Conservation (phyloP, 2,888 invertebrate genomes). For the Stenotaenia linearis region DNA sequence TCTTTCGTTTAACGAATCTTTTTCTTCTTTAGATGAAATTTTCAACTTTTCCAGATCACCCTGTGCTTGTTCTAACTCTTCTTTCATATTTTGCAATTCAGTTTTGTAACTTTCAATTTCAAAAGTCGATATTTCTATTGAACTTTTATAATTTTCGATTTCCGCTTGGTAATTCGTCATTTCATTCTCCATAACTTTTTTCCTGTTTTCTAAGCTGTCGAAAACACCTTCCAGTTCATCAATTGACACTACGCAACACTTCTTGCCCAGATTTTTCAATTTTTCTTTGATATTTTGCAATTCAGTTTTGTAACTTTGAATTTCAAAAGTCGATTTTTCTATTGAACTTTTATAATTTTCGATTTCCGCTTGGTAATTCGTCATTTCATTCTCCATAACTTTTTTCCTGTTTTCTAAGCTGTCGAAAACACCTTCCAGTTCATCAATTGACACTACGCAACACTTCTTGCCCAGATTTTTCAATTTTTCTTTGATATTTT, state of each 20-base stretch:
- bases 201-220: not conserved
- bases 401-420: not conserved
- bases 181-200: not conserved
- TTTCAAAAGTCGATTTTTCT: not conserved
- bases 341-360: not conserved
- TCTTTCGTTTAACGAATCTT: not conserved
- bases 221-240: not conserved
- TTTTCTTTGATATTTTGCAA: not conserved
- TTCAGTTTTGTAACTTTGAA: not conserved
- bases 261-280: too few species aligned
- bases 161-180: not conserved
- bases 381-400: not conserved
- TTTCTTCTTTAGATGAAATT: not conserved
- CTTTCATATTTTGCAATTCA: not conserved
- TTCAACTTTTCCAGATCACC: not conserved
- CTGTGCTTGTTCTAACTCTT: not conserved
- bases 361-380: not conserved
- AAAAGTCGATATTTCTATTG: not conserved
- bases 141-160: not conserved
- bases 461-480: too few species aligned
- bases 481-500: not conserved
- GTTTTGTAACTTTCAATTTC: not conserved
- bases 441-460: too few species aligned
- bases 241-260: too few species aligned
- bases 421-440: not conserved